Evolutionary conservation across 2,888 invertebrate species (phyloP).

Genomic region (Petrolisthes manimaculis): DNA sequence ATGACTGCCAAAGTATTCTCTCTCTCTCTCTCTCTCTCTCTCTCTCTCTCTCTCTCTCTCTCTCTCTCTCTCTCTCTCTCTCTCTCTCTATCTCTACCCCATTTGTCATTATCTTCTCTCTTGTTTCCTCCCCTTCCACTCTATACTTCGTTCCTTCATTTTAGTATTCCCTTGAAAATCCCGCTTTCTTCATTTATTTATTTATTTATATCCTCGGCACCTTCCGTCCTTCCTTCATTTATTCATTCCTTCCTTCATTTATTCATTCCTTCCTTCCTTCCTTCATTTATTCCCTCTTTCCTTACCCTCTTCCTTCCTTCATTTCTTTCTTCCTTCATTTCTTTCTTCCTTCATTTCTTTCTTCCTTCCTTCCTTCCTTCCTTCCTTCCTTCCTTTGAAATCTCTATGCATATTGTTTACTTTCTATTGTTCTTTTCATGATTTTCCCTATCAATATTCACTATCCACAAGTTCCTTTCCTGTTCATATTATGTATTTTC

Average conservation of each 20-base stretch:
- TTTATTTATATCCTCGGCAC: not conserved
- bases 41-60: not conserved
- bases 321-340: not conserved
- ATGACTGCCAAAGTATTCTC: not conserved
- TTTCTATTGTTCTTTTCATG: not conserved
- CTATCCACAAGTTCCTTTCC: too few relatives aligned
- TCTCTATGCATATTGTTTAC: not conserved
- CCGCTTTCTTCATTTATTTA: not conserved
- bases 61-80: not conserved
- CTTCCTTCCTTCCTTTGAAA: not conserved
- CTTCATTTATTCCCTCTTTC: not conserved
- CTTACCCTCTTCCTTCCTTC: not conserved
- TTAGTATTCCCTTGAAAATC: not conserved
- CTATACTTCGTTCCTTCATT: not conserved
- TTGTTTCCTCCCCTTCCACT: not conserved
- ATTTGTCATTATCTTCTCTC: not conserved
- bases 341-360: not conserved
- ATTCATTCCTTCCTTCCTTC: not conserved
- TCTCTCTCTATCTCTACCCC: not conserved
- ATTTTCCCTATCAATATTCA: not conserved
- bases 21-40: not conserved
- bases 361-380: not conserved
- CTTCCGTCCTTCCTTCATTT: not conserved
- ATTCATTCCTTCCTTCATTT: not conserved
- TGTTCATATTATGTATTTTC: not conserved